Evolutionary conservation across 2,797 vertebrate genomes (phyloP).

Genomic region (Onychomys arenicola): DNA sequence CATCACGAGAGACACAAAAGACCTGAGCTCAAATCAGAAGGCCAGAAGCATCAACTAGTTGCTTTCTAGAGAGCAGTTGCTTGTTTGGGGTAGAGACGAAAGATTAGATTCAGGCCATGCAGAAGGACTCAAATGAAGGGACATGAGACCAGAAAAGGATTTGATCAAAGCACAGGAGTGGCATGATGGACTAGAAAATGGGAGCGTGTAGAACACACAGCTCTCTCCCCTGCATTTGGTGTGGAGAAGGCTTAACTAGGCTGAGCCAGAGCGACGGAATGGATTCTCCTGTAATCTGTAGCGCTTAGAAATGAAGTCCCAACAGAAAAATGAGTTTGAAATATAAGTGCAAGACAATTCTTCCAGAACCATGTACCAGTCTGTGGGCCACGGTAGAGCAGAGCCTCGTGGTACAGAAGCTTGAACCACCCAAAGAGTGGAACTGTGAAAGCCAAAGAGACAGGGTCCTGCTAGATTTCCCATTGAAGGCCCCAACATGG

Average conservation of each 20-base stretch:
- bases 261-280: slow-evolving; percentile 2
- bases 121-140: not conserved
- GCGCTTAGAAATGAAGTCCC: not conserved
- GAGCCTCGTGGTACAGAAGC: not conserved
- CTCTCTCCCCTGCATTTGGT: not conserved
- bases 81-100: not conserved
- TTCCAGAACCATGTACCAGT: not conserved
- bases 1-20: not conserved
- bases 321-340: not conserved
- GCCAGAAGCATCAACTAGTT: not conserved
- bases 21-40: slow-evolving; percentile 36
- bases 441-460: not conserved
- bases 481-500: not conserved
- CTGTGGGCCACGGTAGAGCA: not conserved
- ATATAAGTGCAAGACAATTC: not conserved
- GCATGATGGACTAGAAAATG: not conserved
- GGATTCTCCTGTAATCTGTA: not conserved
- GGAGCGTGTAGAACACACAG: not conserved
- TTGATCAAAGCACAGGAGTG: not conserved
- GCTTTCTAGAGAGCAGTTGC: not conserved
- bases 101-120: slow-evolving; percentile 7
- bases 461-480: not conserved
- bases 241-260: not conserved
- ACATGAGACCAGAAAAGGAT: slow-evolving; percentile 1
- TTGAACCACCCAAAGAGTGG: not conserved